Evolutionary conservation across 2,797 vertebrate genomes (phyloP).

Genomic region (Pelochelys cantorii): DNA sequence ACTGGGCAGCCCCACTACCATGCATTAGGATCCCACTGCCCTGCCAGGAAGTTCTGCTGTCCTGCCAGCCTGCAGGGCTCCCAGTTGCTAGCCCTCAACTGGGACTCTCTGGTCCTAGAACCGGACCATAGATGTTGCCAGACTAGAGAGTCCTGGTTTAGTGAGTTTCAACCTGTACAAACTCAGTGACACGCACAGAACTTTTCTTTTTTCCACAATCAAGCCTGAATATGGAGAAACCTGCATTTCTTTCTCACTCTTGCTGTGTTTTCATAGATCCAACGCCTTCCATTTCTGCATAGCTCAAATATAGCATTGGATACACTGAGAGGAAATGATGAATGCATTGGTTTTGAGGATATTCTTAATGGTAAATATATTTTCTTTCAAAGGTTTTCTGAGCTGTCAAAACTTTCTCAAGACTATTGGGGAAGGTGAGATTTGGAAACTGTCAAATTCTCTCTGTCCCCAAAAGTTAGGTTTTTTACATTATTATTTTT

Average conservation of each 20-base stretch:
- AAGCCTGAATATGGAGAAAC: neutral
- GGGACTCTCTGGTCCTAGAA: no score
- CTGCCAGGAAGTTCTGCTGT: no score
- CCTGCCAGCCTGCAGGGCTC: no score
- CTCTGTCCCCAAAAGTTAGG: neutral
- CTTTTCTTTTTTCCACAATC: neutral
- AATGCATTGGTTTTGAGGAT: conserved; percentile 93
- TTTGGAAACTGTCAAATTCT: neutral
- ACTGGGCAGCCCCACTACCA: no score
- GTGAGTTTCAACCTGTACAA: no score
- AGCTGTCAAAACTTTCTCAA: neutral
- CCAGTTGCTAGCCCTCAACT: no score
- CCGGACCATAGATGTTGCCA: no score
- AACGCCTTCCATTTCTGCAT: conserved; percentile 93
- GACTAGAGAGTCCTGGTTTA: no score
- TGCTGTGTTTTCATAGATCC: conserved; percentile 82
- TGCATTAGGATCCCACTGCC: no score
- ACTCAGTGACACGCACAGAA: no score
- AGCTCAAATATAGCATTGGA: conserved; percentile 95
- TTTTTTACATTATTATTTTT: neutral
- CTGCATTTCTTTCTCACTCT: neutral
- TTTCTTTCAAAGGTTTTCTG: neutral
- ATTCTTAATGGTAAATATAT: conserved; percentile 89
- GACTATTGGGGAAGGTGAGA: neutral
- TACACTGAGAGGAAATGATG: conserved; percentile 91